phyloP scores from a whole-genome alignment of 2,888 invertebrate genomes.

The Cerastis rubricosa region DNA sequence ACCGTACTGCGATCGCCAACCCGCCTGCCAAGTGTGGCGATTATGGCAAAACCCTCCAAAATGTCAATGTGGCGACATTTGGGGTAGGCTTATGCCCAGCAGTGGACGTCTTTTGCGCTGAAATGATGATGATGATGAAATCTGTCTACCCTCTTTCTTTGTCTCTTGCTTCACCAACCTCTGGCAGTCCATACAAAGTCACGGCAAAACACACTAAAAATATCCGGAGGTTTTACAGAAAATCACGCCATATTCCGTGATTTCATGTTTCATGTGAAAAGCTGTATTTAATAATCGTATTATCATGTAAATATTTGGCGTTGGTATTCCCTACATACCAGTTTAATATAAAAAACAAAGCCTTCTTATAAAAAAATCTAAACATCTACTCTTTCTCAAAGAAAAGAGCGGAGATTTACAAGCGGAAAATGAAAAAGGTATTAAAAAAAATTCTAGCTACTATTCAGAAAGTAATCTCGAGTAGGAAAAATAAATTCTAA shows the following conservation, averaged over 20 bases:
- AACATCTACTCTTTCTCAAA: slow-evolving; percentile 18
- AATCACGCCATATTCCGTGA: background rate
- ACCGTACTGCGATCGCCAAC: no score
- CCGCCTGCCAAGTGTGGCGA: no score
- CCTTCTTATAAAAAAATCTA: slow-evolving; percentile 18
- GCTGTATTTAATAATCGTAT: background rate
- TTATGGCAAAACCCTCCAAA: no score
- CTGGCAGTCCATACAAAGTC: no score
- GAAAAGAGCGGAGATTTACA: slow-evolving; percentile 51
- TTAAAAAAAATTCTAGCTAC: slow-evolving; percentile 50
- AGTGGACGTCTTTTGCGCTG: no score
- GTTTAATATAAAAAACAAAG: slow-evolving; percentile 18
- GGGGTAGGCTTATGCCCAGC: no score
- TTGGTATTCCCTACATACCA: background rate
- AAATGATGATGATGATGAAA: no score
- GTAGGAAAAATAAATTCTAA: slow-evolving; percentile 47
- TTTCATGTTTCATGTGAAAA: background rate
- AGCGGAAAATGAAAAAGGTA: slow-evolving; percentile 53
- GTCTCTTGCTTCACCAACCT: no score
- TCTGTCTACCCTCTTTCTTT: no score
- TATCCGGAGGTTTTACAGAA: no score
- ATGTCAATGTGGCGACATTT: no score
- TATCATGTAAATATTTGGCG: background rate
- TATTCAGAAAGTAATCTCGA: slow-evolving; percentile 30
- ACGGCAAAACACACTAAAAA: no score